Base-by-base conservation (phyloP, 2,888 invertebrate species). In the Danaus chrysippus region DNA sequence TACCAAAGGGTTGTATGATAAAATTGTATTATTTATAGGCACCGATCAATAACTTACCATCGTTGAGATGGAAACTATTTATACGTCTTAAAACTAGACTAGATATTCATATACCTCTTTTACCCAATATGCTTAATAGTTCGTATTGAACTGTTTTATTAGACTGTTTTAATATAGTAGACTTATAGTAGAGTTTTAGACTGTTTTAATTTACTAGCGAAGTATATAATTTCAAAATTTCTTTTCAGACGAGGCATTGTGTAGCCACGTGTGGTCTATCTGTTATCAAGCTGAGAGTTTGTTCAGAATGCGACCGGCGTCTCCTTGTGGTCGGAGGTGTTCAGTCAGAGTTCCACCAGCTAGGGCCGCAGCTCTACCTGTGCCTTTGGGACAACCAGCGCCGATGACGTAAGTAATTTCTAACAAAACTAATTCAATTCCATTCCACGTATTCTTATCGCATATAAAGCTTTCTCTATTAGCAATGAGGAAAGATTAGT, bases 241-340 rank as follows among this genome's bases (percentile, higher is more conserved):
- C 6, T 59, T 12, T 49, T 12, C 78, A 94, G 94, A 95, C 76
- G 93, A 92, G 68, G 94, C 95, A 58, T 86, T 96, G 0, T 96
- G 96, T 86, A 95, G 95, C 77, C 96, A 96, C 83, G 94, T 95
- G 71, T 95, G 95, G 94, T 92, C 94, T 6, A 93, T 96, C 69
- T 96, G 96, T 81, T 96, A 94, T 83, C 93, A 95, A 91, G 95
- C 96, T 0, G 95, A 95, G 83, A 95, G 94, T 72, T 82, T 96
- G 73, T 93, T 94, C 81, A 86, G 91, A 0, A 73, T 83, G 34
- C 83, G 93, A 3, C 78, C 91, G 8, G 96, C 95, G 0, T 93
- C 93, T 67, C 95, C 95, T 6, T 96, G 96, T 82, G 93, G 94
- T 0, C 91, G 95, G 63, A 87, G 95, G 19, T 96, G 96, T 81